Percentiles rank a stretch among this genome's conserved stretches.
Evolutionary conservation across 1,140 invertebrate species (phyloP).

Genomic region (Aphis craccivora): DNA sequence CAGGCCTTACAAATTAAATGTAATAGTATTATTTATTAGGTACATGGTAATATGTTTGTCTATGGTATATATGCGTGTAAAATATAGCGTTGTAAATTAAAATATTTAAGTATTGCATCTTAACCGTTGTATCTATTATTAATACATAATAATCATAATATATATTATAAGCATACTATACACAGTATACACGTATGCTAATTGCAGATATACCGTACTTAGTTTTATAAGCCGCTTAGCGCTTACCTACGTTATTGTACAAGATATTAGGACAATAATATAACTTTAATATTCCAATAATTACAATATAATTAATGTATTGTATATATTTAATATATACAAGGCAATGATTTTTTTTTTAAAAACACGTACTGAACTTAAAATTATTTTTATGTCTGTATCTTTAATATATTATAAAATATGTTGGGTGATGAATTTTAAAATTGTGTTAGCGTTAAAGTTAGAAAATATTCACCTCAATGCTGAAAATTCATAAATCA

Average conservation of each 20-base stretch:
- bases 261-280: background rate
- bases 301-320: too few relatives aligned
- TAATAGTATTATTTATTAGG: background rate
- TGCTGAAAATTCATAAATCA: too few relatives aligned
- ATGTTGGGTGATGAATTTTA: background rate
- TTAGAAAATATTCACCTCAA: too few relatives aligned
- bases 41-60: too few relatives aligned
- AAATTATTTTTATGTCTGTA: background rate
- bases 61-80: too few relatives aligned
- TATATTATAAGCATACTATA: background rate
- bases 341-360: too few relatives aligned
- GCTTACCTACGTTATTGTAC: background rate
- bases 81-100: too few relatives aligned
- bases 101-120: too few relatives aligned
- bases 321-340: too few relatives aligned
- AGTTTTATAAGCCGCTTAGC: background rate
- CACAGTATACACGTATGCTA: background rate
- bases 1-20: background rate
- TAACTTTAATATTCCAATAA: background rate
- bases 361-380: too few relatives aligned
- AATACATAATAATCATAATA: too few relatives aligned
- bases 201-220: background rate
- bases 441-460: background rate
- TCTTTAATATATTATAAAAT: background rate
- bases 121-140: background rate